Percentiles rank a stretch among this genome's conserved stretches.
These are phyloP conservation scores for Gymnopithys bicolor DNA, from an alignment of 2,797 vertebrate species.

Conservation along the genomic window DNA sequence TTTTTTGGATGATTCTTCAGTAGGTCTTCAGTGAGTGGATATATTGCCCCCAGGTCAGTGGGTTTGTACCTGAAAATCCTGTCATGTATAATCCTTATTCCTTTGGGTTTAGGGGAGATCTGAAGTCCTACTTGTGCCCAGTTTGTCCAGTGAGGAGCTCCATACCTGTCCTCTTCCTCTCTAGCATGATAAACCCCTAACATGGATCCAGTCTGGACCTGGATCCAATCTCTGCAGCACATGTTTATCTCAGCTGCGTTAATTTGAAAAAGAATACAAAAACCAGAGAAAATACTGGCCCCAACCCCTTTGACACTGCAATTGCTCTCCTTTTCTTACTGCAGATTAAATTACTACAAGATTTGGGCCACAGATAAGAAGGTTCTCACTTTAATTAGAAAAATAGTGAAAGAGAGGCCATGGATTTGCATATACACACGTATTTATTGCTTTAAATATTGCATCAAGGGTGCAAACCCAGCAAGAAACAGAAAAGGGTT, in stretches of 20 bases:
- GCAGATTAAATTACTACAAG: constrained; percentile 14
- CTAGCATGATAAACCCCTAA: background rate
- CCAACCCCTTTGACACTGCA: background rate
- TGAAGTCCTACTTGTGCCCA: background rate
- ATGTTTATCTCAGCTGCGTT: background rate
- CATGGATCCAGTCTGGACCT: background rate
- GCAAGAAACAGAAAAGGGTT: constrained; percentile 22
- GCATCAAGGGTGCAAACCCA: background rate
- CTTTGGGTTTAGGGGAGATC: background rate
- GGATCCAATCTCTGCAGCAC: background rate
- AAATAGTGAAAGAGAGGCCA: background rate
- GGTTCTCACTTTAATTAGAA: constrained; percentile 14
- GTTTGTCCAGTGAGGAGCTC: background rate
- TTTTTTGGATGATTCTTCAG: background rate
- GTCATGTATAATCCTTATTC: background rate
- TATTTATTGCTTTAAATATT: constrained; percentile 14
- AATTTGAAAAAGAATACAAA: background rate
- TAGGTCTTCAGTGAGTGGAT: background rate
- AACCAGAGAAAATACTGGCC: background rate
- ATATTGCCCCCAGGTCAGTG: background rate
- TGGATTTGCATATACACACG: background rate
- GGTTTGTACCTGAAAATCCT: background rate
- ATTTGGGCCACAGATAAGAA: constrained; percentile 21
- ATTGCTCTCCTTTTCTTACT: constrained; percentile 13
- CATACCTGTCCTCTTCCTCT: background rate